Conservation (phyloP, 2,113 vertebrate genomes). For the Paracanthobrama guichenoti region DNA sequence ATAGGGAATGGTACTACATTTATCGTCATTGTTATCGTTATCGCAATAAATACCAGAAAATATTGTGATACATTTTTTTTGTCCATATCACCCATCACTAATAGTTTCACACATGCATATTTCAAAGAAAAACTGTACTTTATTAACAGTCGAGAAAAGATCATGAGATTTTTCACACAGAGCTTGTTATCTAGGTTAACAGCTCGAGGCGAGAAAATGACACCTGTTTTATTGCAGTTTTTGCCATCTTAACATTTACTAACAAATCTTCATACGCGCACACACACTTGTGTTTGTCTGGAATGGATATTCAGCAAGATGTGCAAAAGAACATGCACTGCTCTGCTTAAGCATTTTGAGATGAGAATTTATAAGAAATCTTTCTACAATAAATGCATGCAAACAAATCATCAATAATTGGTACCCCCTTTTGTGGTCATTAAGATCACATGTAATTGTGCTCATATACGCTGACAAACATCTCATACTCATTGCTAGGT, state of each 20-base stretch:
- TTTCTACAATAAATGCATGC: not conserved
- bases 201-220: not conserved
- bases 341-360: not conserved
- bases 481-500: no score
- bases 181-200: not conserved
- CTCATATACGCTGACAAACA: not conserved
- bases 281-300: not conserved
- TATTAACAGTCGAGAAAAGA: no score
- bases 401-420: not conserved
- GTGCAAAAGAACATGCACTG: not conserved
- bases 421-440: not conserved
- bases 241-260: not conserved
- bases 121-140: no score
- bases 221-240: not conserved
- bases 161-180: no score
- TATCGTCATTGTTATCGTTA: no score
- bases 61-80: no score
- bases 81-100: no score
- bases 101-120: no score
- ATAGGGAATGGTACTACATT: no score
- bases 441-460: not conserved
- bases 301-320: not conserved
- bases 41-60: no score
- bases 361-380: not conserved
- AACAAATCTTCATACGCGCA: not conserved